These are phyloP conservation scores for Thripadectes ignobilis DNA, from an alignment of 2,797 vertebrate species.

Conservation along the genomic window DNA sequence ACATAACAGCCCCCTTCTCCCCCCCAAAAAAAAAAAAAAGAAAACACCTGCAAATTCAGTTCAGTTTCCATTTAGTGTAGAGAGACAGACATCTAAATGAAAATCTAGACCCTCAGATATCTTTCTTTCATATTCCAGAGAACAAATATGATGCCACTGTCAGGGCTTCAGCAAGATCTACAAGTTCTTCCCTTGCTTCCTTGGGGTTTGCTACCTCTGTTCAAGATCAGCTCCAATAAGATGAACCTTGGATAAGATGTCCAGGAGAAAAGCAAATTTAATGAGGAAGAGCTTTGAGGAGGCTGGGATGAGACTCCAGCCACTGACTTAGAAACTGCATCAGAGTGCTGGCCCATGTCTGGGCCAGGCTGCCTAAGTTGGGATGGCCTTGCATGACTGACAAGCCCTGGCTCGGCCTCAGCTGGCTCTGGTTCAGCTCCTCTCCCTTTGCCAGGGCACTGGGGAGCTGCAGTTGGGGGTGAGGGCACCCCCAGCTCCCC, in stretches of 20 bases:
- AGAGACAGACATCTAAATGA: conserved; percentile 60
- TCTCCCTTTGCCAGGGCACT: neutral
- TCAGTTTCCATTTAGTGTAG: neutral
- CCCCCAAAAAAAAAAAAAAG: neutral
- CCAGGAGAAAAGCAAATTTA: neutral
- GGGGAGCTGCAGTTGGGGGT: neutral
- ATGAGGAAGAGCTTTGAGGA: neutral
- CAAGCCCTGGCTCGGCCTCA: neutral
- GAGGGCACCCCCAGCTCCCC: neutral
- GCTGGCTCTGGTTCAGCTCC: neutral
- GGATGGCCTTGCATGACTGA: neutral
- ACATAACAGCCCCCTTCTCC: rapidly evolving
- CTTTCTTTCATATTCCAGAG: conserved; percentile 5
- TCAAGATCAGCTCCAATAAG: neutral
- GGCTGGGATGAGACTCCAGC: neutral
- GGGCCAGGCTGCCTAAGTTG: neutral
- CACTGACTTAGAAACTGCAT: neutral
- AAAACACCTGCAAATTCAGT: neutral
- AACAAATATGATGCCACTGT: neutral
- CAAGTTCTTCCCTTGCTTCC: neutral
- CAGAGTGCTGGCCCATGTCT: neutral
- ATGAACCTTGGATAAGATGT: neutral
- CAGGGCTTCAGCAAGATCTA: neutral
- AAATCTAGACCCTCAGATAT: conserved; percentile 41
- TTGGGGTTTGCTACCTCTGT: neutral